Conservation (phyloP, 2,888 invertebrate genomes). For the Erynnis tages region DNA sequence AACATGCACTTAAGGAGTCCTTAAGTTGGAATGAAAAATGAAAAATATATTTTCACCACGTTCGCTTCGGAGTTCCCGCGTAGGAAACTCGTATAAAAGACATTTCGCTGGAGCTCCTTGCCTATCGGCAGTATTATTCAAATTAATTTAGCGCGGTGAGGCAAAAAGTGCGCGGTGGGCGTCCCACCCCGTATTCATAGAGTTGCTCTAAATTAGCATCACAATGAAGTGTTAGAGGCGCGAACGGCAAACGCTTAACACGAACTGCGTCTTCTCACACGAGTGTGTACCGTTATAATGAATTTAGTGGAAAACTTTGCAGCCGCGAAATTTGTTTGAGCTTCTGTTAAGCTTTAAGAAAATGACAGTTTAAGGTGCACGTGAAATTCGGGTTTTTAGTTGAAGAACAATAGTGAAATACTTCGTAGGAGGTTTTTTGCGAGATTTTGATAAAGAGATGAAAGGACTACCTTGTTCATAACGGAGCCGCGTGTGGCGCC, state of each 20-base stretch:
- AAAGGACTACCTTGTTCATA: conserved; percentile 25
- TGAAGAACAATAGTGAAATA: conserved; percentile 7
- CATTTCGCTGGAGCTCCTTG: conserved; percentile 66
- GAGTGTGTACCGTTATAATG: conserved; percentile 67
- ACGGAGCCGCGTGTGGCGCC: conserved; percentile 19
- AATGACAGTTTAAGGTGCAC: conserved; percentile 45
- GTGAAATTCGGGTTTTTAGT: conserved; percentile 2
- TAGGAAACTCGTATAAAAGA: conserved; percentile 75
- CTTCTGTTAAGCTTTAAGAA: conserved; percentile 47
- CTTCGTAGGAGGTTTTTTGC: conserved; percentile 9
- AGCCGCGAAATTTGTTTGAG: conserved; percentile 61
- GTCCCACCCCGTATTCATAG: conserved; percentile 75
- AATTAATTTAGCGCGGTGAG: conserved; percentile 76
- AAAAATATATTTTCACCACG: conserved; percentile 54
- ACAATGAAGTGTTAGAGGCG: conserved; percentile 76
- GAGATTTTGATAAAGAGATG: conserved; percentile 16
- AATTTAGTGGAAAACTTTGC: conserved; percentile 70
- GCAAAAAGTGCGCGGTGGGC: conserved; percentile 73
- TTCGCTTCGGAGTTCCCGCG: conserved; percentile 56
- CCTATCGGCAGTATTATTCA: conserved; percentile 78
- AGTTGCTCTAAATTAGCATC: conserved; percentile 78
- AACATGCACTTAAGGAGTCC: conserved; percentile 58
- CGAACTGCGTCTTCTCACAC: conserved; percentile 69
- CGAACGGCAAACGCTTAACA: conserved; percentile 70
- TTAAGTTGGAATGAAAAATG: conserved; percentile 55